Conservation (phyloP, 2,113 vertebrate genomes). For the Pituophis catenifer region DNA sequence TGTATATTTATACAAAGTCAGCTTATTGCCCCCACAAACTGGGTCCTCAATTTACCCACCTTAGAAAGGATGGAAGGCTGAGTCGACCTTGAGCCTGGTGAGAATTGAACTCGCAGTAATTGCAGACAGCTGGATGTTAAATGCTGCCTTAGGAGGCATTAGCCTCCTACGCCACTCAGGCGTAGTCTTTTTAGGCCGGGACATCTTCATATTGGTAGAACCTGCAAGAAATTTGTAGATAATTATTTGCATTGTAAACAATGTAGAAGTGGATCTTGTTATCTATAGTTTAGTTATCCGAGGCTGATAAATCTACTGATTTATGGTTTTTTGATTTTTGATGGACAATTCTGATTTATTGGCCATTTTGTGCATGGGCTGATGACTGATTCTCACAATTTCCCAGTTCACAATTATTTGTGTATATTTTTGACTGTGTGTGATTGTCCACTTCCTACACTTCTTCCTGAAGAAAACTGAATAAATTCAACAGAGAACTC, state of each 20-base stretch:
- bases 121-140: too few relatives aligned
- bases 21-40: too few relatives aligned
- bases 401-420: background rate
- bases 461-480: background rate
- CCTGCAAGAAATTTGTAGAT: background rate
- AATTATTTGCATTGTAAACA: background rate
- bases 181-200: background rate
- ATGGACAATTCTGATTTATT: background rate
- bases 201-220: background rate
- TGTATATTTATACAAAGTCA: too few relatives aligned
- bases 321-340: background rate
- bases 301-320: background rate
- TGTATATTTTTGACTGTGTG: background rate
- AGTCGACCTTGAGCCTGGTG: too few relatives aligned
- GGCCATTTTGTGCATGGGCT: background rate
- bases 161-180: too few relatives aligned
- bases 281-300: background rate
- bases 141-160: too few relatives aligned
- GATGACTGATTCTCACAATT: background rate
- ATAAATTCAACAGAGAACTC: background rate
- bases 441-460: background rate
- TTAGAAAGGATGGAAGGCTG: too few relatives aligned
- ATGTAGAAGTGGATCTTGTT: background rate
- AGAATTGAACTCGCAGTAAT: too few relatives aligned
- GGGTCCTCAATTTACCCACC: too few relatives aligned